phyloP scores from a whole-genome alignment of 2,888 invertebrate genomes.

The Rhagonycha fulva region DNA sequence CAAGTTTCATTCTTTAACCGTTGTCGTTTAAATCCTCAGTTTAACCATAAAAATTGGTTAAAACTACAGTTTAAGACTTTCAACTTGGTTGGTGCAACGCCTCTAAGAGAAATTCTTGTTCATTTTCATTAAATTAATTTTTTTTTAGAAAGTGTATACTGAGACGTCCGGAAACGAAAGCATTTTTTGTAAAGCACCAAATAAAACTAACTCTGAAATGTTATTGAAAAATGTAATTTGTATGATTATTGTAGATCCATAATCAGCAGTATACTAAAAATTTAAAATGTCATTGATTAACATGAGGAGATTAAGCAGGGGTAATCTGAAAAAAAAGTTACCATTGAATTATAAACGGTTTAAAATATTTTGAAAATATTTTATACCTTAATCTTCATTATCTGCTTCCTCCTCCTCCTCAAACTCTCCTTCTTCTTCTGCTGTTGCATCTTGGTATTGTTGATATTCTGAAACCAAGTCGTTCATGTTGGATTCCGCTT shows the following conservation, averaged over 20 bases:
- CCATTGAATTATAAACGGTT: background rate
- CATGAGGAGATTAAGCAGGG: background rate
- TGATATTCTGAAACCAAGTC: slow-evolving; percentile 91
- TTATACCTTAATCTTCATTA: slow-evolving; percentile 56
- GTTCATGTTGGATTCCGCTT: slow-evolving; percentile 95
- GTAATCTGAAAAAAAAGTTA: background rate
- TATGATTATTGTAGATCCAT: background rate
- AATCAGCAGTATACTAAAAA: background rate
- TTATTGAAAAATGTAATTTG: background rate
- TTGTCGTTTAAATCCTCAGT: too few species aligned
- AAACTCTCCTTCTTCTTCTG: slow-evolving; percentile 81
- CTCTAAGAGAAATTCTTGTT: background rate
- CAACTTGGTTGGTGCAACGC: too few species aligned
- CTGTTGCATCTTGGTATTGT: slow-evolving; percentile 90
- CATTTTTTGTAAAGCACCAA: background rate
- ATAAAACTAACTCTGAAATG: background rate
- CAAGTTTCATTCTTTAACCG: too few species aligned
- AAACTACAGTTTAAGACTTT: too few species aligned
- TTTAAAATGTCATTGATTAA: background rate
- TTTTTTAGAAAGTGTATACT: background rate
- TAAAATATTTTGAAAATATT: background rate
- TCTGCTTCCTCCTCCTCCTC: slow-evolving; percentile 76
- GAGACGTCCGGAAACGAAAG: background rate
- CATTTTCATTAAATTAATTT: background rate
- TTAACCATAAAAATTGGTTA: too few species aligned